These are phyloP conservation scores for Pseudomyrmex dendroicus DNA, from an alignment of 1,140 invertebrate genomes.

Conservation along the genomic window DNA sequence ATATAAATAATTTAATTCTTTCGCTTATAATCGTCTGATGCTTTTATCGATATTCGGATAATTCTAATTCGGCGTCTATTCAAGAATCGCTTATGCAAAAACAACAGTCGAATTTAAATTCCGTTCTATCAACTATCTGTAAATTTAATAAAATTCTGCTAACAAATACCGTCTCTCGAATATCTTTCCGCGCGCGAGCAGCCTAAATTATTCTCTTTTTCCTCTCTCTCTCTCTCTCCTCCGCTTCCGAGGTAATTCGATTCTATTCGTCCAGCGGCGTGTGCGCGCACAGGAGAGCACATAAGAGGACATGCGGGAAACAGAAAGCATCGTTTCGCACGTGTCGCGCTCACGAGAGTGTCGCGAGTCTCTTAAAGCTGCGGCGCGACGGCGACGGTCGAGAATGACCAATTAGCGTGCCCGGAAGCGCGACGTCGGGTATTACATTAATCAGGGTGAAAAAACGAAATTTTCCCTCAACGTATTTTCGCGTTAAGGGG, in stretches of 20 bases:
- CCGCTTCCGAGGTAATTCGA: conserved; percentile 39
- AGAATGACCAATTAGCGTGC: conserved; percentile 75
- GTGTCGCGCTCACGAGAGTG: conserved; percentile 5
- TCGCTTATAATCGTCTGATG: not conserved
- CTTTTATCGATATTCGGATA: conserved; percentile 4
- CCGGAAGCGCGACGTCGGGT: conserved; percentile 67
- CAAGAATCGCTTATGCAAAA: not conserved
- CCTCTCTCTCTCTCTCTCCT: too few relatives aligned
- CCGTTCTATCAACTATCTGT: not conserved
- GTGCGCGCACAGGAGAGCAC: conserved; percentile 31
- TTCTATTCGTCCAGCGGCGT: conserved; percentile 26
- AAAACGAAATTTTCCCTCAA: conserved; percentile 76
- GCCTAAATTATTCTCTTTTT: conserved; percentile 18
- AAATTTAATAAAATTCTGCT: conserved; percentile 22
- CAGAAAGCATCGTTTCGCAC: conserved; percentile 37
- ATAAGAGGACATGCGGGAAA: conserved; percentile 15
- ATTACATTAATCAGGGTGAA: conserved; percentile 76
- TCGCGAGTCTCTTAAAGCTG: conserved; percentile 62
- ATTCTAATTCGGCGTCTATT: not conserved
- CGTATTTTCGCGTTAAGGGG: conserved; percentile 77
- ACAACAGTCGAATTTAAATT: not conserved
- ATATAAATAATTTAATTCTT: not conserved
- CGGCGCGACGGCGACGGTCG: conserved; percentile 36
- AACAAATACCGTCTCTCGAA: conserved; percentile 10
- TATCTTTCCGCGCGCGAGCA: not conserved